phyloP scores from a whole-genome alignment of 2,888 invertebrate genomes.

The Theretra japonica region DNA sequence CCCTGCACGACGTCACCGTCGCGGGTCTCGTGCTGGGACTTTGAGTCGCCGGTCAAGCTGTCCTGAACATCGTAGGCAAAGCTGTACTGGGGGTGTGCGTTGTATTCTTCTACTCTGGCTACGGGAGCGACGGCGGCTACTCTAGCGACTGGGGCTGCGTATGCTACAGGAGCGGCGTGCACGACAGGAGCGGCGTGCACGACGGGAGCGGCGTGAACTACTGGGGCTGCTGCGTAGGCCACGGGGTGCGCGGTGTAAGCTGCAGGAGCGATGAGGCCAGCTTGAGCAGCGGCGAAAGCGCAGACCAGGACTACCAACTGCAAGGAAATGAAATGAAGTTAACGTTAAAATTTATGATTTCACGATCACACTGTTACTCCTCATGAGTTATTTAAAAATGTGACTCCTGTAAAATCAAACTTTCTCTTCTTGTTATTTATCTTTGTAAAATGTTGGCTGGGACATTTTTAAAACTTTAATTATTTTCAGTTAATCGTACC shows the following conservation, averaged over 20 bases:
- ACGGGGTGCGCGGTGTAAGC: constrained; percentile 43
- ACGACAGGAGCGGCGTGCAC: constrained; percentile 50
- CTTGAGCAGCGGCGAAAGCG: constrained; percentile 45
- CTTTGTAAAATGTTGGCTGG: too few species aligned
- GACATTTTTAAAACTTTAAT: too few species aligned
- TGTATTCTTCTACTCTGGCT: constrained; percentile 59
- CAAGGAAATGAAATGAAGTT: not conserved
- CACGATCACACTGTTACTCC: too few species aligned
- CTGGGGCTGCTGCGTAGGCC: constrained; percentile 28
- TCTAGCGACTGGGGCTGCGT: constrained; percentile 51
- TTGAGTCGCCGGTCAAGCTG: constrained; percentile 70
- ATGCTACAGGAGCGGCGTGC: constrained; percentile 49
- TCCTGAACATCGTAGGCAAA: constrained; percentile 83
- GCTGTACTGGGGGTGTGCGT: constrained; percentile 75
- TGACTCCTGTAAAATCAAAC: too few species aligned
- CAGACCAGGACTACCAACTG: constrained; percentile 47
- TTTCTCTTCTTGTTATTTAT: too few species aligned
- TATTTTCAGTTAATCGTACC: not conserved
- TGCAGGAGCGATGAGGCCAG: constrained; percentile 40
- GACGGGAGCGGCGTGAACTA: constrained; percentile 38
- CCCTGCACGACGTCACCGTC: constrained; percentile 75
- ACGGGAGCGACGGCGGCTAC: constrained; percentile 51
- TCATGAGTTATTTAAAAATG: too few species aligned
- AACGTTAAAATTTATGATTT: too few species aligned
- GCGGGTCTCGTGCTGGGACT: constrained; percentile 70